Evolutionary conservation across 2,888 invertebrate genomes (phyloP).

Genomic region (Scrobipalpa atriplicella): DNA sequence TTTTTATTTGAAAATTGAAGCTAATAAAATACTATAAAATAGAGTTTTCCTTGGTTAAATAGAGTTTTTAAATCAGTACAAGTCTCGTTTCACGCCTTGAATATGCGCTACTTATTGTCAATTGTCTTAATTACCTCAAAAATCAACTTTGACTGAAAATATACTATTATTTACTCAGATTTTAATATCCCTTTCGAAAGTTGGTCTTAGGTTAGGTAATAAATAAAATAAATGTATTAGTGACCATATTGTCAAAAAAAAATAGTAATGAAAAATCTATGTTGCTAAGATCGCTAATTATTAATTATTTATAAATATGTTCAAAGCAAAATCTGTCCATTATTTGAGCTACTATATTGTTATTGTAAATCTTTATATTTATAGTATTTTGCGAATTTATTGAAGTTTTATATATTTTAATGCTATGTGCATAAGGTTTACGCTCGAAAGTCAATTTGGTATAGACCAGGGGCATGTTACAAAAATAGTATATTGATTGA

Average conservation of each 20-base stretch:
- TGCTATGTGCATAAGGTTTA: not conserved
- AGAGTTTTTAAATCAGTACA: too few relatives aligned
- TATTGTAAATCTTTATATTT: not conserved
- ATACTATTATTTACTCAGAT: too few relatives aligned
- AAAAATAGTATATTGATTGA: too few relatives aligned
- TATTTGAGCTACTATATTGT: constrained; percentile 19
- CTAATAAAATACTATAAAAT: too few relatives aligned
- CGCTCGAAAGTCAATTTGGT: not conserved
- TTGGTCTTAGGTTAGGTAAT: constrained; percentile 9
- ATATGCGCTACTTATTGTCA: too few relatives aligned
- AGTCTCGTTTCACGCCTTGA: too few relatives aligned
- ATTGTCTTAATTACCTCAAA: too few relatives aligned
- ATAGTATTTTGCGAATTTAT: not conserved
- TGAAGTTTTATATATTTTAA: not conserved
- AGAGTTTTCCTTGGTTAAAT: too few relatives aligned
- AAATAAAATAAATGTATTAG: constrained; percentile 2
- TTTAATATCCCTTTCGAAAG: not conserved
- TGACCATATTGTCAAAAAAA: constrained; percentile 12
- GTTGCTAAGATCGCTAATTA: not conserved
- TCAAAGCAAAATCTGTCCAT: constrained; percentile 11
- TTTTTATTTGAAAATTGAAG: too few relatives aligned
- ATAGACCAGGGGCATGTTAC: not conserved
- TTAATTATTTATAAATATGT: not conserved
- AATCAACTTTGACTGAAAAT: too few relatives aligned
- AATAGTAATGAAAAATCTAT: not conserved